phyloP scores from a whole-genome alignment of 2,113 vertebrate species.

The Scomber colias region DNA sequence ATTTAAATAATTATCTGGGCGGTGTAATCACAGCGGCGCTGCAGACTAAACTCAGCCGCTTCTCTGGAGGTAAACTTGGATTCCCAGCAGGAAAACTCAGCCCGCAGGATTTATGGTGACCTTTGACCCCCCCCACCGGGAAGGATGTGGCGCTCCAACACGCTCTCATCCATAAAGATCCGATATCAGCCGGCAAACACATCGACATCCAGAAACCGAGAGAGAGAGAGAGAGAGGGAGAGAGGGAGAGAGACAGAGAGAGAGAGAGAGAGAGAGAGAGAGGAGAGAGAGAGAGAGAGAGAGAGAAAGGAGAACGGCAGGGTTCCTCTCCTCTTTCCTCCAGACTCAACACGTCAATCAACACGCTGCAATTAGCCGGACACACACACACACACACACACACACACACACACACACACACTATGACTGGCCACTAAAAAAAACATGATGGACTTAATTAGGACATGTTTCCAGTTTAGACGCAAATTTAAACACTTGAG shows the following conservation, averaged over 20 bases:
- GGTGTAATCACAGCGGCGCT: constrained; percentile 16
- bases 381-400: not conserved
- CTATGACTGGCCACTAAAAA: no score
- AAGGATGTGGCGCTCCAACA: constrained; percentile 27
- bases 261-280: no score
- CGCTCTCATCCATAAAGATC: constrained; percentile 55
- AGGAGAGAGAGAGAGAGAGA: no score
- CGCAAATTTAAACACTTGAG: no score
- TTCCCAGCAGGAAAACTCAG: constrained; percentile 19
- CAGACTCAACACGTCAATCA: constrained; percentile 68
- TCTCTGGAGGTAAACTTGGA: not conserved
- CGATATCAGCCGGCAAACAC: constrained; percentile 38
- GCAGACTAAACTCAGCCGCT: constrained; percentile 54
- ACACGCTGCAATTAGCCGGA: constrained; percentile 69
- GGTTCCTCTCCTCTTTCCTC: constrained; percentile 71
- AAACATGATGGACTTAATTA: no score
- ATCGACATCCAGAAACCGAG: no score
- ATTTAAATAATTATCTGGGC: constrained; percentile 35
- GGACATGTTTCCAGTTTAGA: no score
- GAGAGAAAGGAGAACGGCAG: constrained; percentile 62
- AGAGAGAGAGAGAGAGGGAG: no score
- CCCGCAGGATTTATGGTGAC: constrained; percentile 50
- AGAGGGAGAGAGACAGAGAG: no score
- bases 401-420: no score
- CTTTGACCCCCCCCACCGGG: constrained; percentile 36